These are phyloP conservation scores for Stichodactyla mertensii DNA, from an alignment of 64 coral and sea anemone species.

Conservation along the genomic window DNA sequence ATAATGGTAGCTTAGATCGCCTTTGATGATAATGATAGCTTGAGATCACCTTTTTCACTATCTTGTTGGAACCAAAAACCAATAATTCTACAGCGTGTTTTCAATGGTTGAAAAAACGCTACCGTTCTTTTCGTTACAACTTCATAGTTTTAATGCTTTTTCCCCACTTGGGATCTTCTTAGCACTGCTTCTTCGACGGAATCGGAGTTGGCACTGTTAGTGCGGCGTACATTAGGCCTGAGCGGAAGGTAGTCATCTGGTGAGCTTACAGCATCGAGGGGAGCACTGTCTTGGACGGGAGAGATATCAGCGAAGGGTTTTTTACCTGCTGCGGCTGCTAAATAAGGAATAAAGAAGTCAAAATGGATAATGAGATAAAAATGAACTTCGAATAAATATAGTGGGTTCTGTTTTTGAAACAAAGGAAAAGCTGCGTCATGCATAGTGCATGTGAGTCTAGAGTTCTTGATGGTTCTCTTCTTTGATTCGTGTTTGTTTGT, in stretches of 20 bases:
- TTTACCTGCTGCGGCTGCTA: neutral
- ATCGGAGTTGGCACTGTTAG: neutral
- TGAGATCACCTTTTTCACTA: neutral
- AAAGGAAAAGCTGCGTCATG: too few species aligned
- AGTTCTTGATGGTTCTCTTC: too few species aligned
- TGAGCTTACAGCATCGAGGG: neutral
- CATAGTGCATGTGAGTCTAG: too few species aligned
- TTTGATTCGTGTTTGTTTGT: too few species aligned
- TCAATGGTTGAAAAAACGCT: neutral
- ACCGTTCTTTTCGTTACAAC: neutral
- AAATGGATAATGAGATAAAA: neutral
- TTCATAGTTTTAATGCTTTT: neutral
- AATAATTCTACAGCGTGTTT: neutral
- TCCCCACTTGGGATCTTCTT: slow-evolving; percentile 1
- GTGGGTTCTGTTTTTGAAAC: too few species aligned
- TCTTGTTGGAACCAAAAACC: neutral
- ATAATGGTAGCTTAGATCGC: neutral
- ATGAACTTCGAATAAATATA: too few species aligned
- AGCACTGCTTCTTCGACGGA: slow-evolving; percentile 15
- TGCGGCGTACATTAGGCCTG: neutral
- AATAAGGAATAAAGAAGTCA: neutral
- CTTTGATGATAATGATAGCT: neutral
- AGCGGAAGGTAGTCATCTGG: slow-evolving; percentile 25
- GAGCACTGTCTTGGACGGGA: neutral
- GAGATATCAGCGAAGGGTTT: neutral